Evolutionary conservation across 2,888 invertebrate genomes (phyloP), one percentile per base, ranked within the genome.

Genomic region (Archaeoteleia sp.): DNA sequence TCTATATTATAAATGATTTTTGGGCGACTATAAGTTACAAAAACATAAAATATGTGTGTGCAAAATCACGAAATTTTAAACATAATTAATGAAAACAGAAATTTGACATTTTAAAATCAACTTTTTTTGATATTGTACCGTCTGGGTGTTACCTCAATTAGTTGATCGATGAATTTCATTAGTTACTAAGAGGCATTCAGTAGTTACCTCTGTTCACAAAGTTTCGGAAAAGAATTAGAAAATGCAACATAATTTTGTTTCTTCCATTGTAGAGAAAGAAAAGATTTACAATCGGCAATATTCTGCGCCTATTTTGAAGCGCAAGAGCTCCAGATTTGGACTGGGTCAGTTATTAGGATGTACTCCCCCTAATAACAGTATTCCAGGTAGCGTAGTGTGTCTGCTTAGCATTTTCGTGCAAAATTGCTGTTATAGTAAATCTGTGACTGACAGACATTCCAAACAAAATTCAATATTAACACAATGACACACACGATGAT

Each of bases 301-400:
- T 85, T 97, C 97, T 12, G 97, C 97, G 37, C 97, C 97, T n/a
- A 92, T 96, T 80, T 89, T 97, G 78, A 95, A 95, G 87, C 90
- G 96, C 86, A 96, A 95, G 88, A 95, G 93, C 74, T 96, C 96
- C 70, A 92, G 94, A 78, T 95, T 97, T 86, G 95, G 95, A 77
- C 89, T 95, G 87, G 95, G 95, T 87, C 93, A 94, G 90, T 91
- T 93, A 86, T 87, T 91, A 89, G 90, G 88, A 87, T 83, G 83
- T 79, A 83, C 85, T 78, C 84, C 86, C 74, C 87, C 88, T 87
- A 88, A 87, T 88, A 88, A 88, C 87, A 88, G 87, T 87, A 87
- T 88, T 85, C 86, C 88, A 89, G 88, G 88, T 89, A 89, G 88
- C 85, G 86, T 88, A 86, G 86, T 86, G 76, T 86, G 74, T 62